A percentile compares a stretch with the other conserved stretches of the same genome.
These are phyloP conservation scores for Andricus curvator DNA, from an alignment of 2,888 invertebrate genomes.

Conservation along the genomic window DNA sequence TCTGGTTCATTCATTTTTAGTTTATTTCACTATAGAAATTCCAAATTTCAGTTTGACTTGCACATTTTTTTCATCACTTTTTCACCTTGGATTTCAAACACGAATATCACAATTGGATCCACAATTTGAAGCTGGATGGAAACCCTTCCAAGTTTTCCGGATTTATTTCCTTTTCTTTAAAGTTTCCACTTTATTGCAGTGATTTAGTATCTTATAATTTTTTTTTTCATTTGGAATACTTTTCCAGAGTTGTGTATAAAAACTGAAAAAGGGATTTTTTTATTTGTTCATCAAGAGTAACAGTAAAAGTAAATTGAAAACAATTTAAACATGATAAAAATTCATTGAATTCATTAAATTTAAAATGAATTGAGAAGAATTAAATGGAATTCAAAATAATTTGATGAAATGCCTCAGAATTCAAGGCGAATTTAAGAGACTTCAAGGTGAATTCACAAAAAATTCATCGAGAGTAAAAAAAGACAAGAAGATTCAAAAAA, in stretches of 20 bases:
- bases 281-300: no score
- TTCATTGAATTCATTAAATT: no score
- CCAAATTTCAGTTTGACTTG: not conserved
- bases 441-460: no score
- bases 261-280: not conserved
- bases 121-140: not conserved
- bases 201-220: not conserved
- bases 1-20: conserved; percentile 74
- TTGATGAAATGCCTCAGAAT: no score
- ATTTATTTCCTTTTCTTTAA: not conserved
- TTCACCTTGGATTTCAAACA: not conserved
- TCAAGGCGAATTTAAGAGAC: no score
- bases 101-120: not conserved
- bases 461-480: no score
- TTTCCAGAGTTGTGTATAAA: not conserved
- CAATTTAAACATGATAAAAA: no score
- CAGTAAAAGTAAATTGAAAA: no score
- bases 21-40: not conserved
- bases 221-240: not conserved
- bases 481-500: no score
- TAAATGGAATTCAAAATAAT: no score
- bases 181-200: not conserved
- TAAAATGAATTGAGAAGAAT: no score
- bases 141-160: not conserved
- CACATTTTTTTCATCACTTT: conserved; percentile 2